Evolutionary conservation across 1,140 invertebrate species (phyloP), one percentile per base, ranked within the genome.

Genomic region (Bombus cullumanus): DNA sequence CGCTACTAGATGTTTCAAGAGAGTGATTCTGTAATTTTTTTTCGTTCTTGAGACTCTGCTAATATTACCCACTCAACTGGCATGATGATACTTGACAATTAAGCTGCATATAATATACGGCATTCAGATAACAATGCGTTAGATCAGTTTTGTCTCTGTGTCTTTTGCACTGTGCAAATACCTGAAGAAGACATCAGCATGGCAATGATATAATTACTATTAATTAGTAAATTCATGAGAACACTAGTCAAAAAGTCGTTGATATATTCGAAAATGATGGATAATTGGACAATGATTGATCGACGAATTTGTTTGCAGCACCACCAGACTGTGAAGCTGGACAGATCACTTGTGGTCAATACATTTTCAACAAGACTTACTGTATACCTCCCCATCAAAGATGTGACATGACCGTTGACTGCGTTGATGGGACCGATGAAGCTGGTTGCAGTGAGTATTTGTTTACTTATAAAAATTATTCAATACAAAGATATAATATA

Each of bases 401-500:
- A 92, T 99, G 99, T 95, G 98, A 99, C 95, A 98, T 98, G 96
- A 97, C 97, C 68, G 97, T 98, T 0, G 98, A 99, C 95, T 99
- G 99, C 95, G 97, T 98, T 64, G 98, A 99, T 94, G 98, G 98
- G 81, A 98, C 98, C 22, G 99, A 99, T 94, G 98, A 99, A 95
- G 97, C 97, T 31, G 97, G 98, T 93, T 99, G 98, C 96, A 97
- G 98, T 99, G 96, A 98, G 98, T 98, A 94, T 76, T 57, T 53
- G n/a, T 47, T 39, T 57, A 74, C 57, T 74, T 34, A 41, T 10
- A 1, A 68, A 12, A n/a, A 18, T 39, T 12, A n/a, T 22, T 31
- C 34, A n/a, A 15, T 62, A 6, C 2, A 28, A 22, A 76, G 13
- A 18, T 76, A 41, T n/a, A 37, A 59, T 39, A 39, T 53, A 31